Base-by-base conservation (phyloP, 2,113 vertebrate genomes). In the Ceyx margarethae region DNA sequence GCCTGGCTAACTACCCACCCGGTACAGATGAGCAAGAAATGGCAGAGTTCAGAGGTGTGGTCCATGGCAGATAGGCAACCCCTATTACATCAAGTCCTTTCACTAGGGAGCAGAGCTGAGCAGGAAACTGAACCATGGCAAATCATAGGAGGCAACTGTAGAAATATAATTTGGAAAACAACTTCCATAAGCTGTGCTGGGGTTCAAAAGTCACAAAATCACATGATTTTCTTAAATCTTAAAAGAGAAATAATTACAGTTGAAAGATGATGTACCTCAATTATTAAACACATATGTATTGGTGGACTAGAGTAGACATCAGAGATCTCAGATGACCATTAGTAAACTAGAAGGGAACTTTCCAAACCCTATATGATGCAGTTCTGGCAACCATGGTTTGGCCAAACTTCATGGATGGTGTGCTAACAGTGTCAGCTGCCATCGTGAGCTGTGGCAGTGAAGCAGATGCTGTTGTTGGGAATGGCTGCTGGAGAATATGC, bases 1-100 rank as follows among this genome's bases (percentile, higher is more conserved):
- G 0, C 51, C 46, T 77, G 84, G 71, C 19, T 64, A 57, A 45
- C 11, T 58, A 87, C 74, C 28, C 35, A 81, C 31, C 74, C 51
- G 19, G n/a, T 6, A 69, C 78, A 64, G 67, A 16, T 9, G 35
- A 90, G 65, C 0, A 1, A 89, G 75, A 73, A 80, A 75, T 26
- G 64, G 46, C 71, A 43, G 60, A 82, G 87, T 87, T 79, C 91
- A 89, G 64, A 53, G 86, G 87, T 61, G 89, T 22, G 64, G 60
- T 46, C 50, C 56, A 15, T 4, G n/a, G 20, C 62, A 43, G 56
- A 50, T 28, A 78, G 57, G 60, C 13, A 46, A 17, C 13, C 7
- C 2, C 0, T 9, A 22, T 9, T 54, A 20, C 65, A 60, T n/a
- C 12, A 16, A 53, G 40, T 9, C 28, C 31, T 80, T 69, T 85